Evolutionary conservation across 2,888 invertebrate species (phyloP), one percentile per base, ranked within the genome.

Genomic region (Chaitophorus viminalis): DNA sequence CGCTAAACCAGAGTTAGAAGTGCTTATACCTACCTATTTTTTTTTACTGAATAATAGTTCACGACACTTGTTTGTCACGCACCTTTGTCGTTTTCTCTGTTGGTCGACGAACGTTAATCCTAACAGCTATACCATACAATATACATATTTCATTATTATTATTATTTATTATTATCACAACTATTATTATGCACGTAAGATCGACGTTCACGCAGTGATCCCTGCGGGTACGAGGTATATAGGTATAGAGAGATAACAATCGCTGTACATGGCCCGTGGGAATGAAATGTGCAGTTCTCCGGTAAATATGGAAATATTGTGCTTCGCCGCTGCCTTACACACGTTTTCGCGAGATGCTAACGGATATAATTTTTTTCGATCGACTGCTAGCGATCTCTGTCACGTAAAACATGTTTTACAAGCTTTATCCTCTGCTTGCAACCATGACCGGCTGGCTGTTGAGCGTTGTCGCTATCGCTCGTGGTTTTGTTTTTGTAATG

Each of bases 401-500:
- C 78, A 78, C 78, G 86, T 86, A 86, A 86, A 86, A 86, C 86
- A 78, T 86, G 86, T 86, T 86, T 86, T 78, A 86, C 86, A 86
- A 86, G 72, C 70, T 39, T 52, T n/a, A 77, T 77, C 29, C 60
- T 33, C 54, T 81, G 25, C 33, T 68, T 29, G 39, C 36, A 74
- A 74, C 36, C 29, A 52, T 17, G 52, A 25, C 76, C 76, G 46
- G 46, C 36, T 36, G 75, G 75, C 36, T 75, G 36, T 75, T 36
- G 39, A 25, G 39, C 36, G 25, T 25, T 17, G 11, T n/a, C 68
- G 68, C 6, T 31, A 25, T 33, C 18, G 78, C 54, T 60, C 60
- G 54, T 54, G 72, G 82, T 54, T 82, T 72, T 52, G 82, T 74
- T 74, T 74, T 74, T 29, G 72, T 74, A 74, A 74, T 36, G 54